These are phyloP conservation scores for Cataglyphis altisquamis DNA, from an alignment of 2,888 invertebrate genomes.

Conservation along the genomic window DNA sequence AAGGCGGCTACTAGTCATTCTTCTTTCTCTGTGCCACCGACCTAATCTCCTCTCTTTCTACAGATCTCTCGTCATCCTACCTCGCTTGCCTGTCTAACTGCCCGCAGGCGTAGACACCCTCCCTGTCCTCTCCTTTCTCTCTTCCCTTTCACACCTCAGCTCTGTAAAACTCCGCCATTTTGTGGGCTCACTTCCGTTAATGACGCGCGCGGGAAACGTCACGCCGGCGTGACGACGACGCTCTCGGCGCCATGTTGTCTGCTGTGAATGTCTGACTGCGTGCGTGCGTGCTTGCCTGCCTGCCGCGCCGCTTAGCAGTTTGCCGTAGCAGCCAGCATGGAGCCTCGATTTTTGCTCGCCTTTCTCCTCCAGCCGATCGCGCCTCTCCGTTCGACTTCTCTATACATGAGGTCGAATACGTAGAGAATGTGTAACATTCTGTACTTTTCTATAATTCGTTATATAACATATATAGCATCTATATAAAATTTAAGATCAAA, in stretches of 20 bases:
- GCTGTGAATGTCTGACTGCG: conserved; percentile 80
- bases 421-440: conserved; percentile 8
- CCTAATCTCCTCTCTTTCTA: conserved; percentile 76
- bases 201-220: conserved; percentile 85
- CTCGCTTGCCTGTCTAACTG: conserved; percentile 66
- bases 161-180: conserved; percentile 83
- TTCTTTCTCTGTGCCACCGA: conserved; percentile 80
- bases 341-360: conserved; percentile 78
- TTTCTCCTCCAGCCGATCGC: conserved; percentile 64
- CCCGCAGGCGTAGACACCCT: conserved; percentile 61
- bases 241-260: conserved; percentile 86
- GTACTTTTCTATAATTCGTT: conserved; percentile 18
- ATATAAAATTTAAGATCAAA: background rate
- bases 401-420: conserved; percentile 13
- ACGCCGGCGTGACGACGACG: conserved; percentile 80
- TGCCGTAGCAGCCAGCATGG: conserved; percentile 81
- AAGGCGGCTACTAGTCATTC: conserved; percentile 80
- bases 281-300: conserved; percentile 31
- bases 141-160: conserved; percentile 82
- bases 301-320: conserved; percentile 64
- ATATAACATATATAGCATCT: background rate
- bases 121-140: conserved; percentile 61
- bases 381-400: conserved; percentile 46
- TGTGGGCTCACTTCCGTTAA: conserved; percentile 85
- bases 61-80: conserved; percentile 69